Conservation (phyloP, 2,113 vertebrate genomes). For the Leptobrachium leishanense region DNA sequence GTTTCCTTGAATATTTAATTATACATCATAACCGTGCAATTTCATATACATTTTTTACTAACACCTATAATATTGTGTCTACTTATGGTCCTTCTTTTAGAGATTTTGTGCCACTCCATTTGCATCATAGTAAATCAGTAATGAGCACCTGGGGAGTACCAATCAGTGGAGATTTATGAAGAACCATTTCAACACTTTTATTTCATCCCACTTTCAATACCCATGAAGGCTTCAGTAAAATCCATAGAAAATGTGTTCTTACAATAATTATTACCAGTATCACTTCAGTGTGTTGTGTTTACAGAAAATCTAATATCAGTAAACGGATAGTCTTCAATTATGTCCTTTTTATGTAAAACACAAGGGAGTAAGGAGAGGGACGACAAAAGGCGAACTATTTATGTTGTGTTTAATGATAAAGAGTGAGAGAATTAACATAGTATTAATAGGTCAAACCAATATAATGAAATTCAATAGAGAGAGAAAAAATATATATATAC, state of each 20-base stretch:
- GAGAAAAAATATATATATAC: no score
- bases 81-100: constrained; percentile 32
- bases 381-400: no score
- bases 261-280: constrained; percentile 22
- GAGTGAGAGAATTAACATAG: no score
- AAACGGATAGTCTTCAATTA: background rate
- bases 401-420: no score
- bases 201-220: constrained; percentile 1
- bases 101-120: constrained; percentile 6
- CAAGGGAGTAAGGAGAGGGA: background rate
- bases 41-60: constrained; percentile 4
- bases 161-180: constrained; percentile 24
- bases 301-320: background rate
- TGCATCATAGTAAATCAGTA: constrained; percentile 3
- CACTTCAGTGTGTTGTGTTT: constrained; percentile 11
- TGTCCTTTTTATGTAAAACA: background rate
- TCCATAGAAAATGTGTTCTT: constrained; percentile 10
- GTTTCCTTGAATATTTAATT: background rate
- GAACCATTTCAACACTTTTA: constrained; percentile 23
- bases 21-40: background rate
- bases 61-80: background rate
- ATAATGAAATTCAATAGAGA: no score
- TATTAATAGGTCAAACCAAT: no score
- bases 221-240: constrained; percentile 19
- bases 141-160: constrained; percentile 13